phyloP scores from a whole-genome alignment of 2,797 vertebrate genomes.

The Mus minutoides region DNA sequence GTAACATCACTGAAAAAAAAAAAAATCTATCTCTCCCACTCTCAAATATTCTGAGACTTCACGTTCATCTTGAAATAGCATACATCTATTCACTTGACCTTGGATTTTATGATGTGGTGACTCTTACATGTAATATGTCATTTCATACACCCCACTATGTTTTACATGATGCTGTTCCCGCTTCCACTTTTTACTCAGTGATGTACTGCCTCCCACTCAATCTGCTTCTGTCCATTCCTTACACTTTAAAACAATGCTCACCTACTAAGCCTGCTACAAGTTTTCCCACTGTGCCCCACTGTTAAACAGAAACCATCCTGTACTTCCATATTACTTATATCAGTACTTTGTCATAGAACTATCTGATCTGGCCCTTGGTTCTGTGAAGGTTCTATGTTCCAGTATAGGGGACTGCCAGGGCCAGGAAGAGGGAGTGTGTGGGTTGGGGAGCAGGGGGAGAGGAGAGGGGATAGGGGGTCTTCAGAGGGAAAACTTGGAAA shows the following conservation, averaged over 20 bases:
- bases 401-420: no score
- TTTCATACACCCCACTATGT: not conserved
- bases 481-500: no score
- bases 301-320: slow-evolving; percentile 12
- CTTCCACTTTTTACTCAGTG: not conserved
- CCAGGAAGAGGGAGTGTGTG: no score
- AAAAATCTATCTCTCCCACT: not conserved
- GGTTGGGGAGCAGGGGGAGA: no score
- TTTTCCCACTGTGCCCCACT: not conserved
- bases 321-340: slow-evolving; percentile 21
- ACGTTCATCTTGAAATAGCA: slow-evolving; percentile 37
- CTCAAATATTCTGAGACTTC: not conserved
- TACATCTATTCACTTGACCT: slow-evolving; percentile 25
- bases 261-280: slow-evolving; percentile 2
- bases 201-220: not conserved
- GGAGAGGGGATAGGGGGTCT: no score
- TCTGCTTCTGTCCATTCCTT: not conserved
- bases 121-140: not conserved
- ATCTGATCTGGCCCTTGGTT: not conserved
- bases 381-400: no score
- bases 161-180: not conserved
- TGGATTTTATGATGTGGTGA: slow-evolving; percentile 24
- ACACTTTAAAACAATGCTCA: not conserved
- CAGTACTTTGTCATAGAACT: slow-evolving; percentile 10
- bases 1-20: not conserved